Conservation (phyloP, 2,797 vertebrate species). For the Gymnopithys bicolor region DNA sequence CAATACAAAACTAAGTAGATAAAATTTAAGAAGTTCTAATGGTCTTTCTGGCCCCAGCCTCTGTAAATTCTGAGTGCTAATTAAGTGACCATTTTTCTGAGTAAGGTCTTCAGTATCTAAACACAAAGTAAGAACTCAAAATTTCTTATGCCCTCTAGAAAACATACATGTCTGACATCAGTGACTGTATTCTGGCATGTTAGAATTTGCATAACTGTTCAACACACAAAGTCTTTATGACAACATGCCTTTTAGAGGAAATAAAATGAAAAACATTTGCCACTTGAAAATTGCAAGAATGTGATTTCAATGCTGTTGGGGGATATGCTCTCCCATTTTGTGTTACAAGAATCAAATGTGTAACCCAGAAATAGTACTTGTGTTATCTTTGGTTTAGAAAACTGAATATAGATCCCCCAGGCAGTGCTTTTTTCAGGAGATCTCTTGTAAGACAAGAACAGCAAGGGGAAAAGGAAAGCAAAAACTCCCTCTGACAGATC, state of each 20-base stretch:
- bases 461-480: constrained; percentile 34
- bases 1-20: background rate
- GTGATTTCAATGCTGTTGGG: constrained; percentile 73
- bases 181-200: constrained; percentile 12
- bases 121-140: background rate
- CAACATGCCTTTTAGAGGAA: constrained; percentile 41
- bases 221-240: constrained; percentile 36
- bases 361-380: constrained; percentile 63
- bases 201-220: constrained; percentile 63
- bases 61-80: background rate
- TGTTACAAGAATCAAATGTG: constrained; percentile 51
- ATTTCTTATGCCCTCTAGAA: constrained; percentile 43
- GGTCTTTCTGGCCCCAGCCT: background rate
- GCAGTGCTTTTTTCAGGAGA: constrained; percentile 56
- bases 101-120: background rate
- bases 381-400: constrained; percentile 75
- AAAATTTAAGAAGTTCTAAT: constrained; percentile 1
- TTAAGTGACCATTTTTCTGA: background rate
- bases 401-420: constrained; percentile 64
- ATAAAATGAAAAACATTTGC: constrained; percentile 69
- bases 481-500: constrained; percentile 58
- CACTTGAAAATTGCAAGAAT: constrained; percentile 70
- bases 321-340: constrained; percentile 68
- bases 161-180: constrained; percentile 48
- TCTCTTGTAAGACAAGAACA: constrained; percentile 27